phyloP scores from a whole-genome alignment of 2,113 vertebrate species.

The Heptranchias perlo region DNA sequence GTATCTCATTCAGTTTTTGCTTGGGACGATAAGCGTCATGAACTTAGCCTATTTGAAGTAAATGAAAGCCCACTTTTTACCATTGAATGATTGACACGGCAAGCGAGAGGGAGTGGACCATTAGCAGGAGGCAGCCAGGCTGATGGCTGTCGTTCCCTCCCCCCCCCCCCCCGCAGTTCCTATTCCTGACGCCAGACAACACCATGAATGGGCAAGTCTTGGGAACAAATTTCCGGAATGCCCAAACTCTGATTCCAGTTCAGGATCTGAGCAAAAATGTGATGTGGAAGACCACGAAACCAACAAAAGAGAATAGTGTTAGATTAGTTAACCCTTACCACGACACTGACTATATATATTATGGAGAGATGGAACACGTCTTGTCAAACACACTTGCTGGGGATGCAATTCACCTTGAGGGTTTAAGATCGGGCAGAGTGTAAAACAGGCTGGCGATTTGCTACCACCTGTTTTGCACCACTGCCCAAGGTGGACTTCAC shows the following conservation, averaged over 20 bases:
- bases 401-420: not conserved
- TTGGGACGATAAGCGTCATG: too few species aligned
- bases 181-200: not conserved
- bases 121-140: not conserved
- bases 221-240: not conserved
- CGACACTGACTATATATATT: not conserved
- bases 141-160: not conserved
- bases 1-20: not conserved
- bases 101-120: not conserved
- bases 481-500: too few species aligned
- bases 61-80: not conserved
- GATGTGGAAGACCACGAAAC: not conserved
- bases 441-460: not conserved
- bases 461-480: not conserved
- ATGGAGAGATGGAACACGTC: not conserved
- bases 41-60: not conserved
- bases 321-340: too few species aligned
- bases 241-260: not conserved
- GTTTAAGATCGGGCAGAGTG: not conserved
- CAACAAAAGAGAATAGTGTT: not conserved
- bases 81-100: not conserved
- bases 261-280: not conserved
- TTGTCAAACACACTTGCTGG: not conserved
- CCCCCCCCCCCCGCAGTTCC: not conserved
- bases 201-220: not conserved